A percentile compares a stretch with the other conserved stretches of the same genome.
These are phyloP conservation scores for Andrena chrysosceles DNA, from an alignment of 2,888 invertebrate genomes.

Conservation along the genomic window DNA sequence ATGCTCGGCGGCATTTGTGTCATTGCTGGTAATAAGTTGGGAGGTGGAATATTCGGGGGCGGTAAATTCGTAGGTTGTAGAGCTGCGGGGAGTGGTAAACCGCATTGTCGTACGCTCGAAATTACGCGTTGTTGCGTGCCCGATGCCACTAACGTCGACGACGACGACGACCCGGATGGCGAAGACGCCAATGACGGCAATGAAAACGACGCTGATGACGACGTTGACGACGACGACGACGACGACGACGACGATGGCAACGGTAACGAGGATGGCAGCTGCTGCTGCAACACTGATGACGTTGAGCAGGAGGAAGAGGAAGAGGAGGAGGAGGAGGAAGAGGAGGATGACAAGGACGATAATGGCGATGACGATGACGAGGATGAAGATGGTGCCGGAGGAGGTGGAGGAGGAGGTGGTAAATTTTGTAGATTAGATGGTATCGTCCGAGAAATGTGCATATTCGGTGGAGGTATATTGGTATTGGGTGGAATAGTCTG, in stretches of 20 bases:
- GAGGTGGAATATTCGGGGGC: slow-evolving; percentile 76
- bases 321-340: slow-evolving; percentile 1
- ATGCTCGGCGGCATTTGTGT: slow-evolving; percentile 81
- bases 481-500: slow-evolving; percentile 81
- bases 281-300: slow-evolving; percentile 22
- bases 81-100: slow-evolving; percentile 66
- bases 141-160: slow-evolving; percentile 6
- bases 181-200: slow-evolving; percentile 11
- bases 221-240: slow-evolving; percentile 6
- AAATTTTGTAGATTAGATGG: slow-evolving; percentile 85
- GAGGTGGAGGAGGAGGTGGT: slow-evolving; percentile 78
- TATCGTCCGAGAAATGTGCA: slow-evolving; percentile 77
- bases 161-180: not conserved
- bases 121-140: slow-evolving; percentile 66
- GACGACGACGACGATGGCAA: slow-evolving; percentile 1
- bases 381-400: not conserved
- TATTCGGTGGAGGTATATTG: slow-evolving; percentile 81
- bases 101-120: slow-evolving; percentile 70
- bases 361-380: not conserved
- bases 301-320: slow-evolving; percentile 4
- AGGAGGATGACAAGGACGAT: not conserved
- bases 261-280: not conserved
- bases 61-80: slow-evolving; percentile 82
- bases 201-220: slow-evolving; percentile 18
- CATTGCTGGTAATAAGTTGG: slow-evolving; percentile 78